Percentiles rank a stretch among this genome's conserved stretches.
Evolutionary conservation across 2,797 vertebrate genomes (phyloP).

Genomic region (Euthynnus affinis): DNA sequence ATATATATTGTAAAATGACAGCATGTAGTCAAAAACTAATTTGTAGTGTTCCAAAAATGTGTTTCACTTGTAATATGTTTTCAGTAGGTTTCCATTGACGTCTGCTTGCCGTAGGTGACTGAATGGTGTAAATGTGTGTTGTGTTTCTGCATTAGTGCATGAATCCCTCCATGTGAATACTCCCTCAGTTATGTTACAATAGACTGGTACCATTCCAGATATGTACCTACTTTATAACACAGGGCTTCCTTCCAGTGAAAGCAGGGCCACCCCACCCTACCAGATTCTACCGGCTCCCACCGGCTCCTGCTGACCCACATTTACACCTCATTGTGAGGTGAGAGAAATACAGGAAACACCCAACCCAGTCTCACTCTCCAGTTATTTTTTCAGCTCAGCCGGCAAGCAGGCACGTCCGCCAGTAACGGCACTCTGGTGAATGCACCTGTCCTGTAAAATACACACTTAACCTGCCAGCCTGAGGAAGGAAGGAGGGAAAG

Average conservation of each 20-base stretch:
- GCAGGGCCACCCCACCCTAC: constrained; percentile 17
- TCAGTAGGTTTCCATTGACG: not conserved
- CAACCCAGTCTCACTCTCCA: constrained; percentile 42
- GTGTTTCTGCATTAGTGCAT: constrained; percentile 4
- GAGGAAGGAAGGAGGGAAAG: constrained; percentile 20
- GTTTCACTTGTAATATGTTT: not conserved
- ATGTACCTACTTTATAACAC: constrained; percentile 6
- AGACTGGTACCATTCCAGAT: constrained; percentile 43
- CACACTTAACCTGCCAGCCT: not conserved
- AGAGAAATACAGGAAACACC: constrained; percentile 69
- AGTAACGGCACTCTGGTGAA: constrained; percentile 39
- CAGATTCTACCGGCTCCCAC: constrained; percentile 29
- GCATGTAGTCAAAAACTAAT: too few species aligned
- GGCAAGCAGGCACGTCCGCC: constrained; percentile 43
- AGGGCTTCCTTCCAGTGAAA: constrained; percentile 26
- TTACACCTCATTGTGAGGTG: constrained; percentile 70
- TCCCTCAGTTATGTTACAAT: constrained; percentile 44
- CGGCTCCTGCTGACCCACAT: constrained; percentile 43
- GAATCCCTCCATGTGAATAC: constrained; percentile 25
- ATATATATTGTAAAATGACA: too few species aligned
- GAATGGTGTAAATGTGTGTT: constrained; percentile 7
- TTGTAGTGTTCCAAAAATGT: not conserved
- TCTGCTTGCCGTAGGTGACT: not conserved
- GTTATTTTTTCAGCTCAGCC: constrained; percentile 63
- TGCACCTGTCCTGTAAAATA: constrained; percentile 53